These are phyloP conservation scores for Tetramorium parvispinum DNA, from an alignment of 1,140 invertebrate genomes.

Conservation along the genomic window DNA sequence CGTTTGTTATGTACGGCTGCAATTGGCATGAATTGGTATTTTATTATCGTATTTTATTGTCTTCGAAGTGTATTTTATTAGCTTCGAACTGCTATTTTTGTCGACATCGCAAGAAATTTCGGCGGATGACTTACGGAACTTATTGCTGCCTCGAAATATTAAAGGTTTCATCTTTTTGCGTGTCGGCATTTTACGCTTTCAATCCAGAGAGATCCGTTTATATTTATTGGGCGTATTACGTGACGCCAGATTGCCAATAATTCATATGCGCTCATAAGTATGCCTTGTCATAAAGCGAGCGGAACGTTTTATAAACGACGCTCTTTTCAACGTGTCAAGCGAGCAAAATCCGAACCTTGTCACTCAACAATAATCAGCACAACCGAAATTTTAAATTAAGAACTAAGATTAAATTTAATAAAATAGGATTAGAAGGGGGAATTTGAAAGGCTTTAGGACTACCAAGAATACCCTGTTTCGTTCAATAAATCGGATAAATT, in stretches of 20 bases:
- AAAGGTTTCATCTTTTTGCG: conserved; percentile 12
- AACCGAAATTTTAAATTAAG: neutral
- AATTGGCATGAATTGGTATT: neutral
- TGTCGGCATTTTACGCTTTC: neutral
- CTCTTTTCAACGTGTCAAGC: neutral
- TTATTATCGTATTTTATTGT: too few relatives aligned
- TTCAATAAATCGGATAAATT: neutral
- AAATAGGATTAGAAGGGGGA: neutral
- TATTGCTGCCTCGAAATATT: neutral
- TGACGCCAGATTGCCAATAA: neutral
- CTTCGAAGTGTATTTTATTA: too few relatives aligned
- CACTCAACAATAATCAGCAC: neutral
- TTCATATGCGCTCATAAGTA: neutral
- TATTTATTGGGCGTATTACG: neutral
- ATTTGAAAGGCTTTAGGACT: neutral
- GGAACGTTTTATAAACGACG: conserved; percentile 2
- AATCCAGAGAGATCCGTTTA: neutral
- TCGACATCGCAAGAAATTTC: neutral
- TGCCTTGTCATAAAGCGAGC: neutral
- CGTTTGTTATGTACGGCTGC: neutral
- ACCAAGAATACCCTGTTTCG: neutral
- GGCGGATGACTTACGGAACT: neutral
- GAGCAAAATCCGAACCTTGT: neutral
- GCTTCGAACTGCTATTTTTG: neutral
- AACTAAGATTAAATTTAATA: neutral